These are phyloP conservation scores for Gnathonemus echidnorhynchus DNA, from an alignment of 2,113 vertebrate species.

Conservation along the genomic window DNA sequence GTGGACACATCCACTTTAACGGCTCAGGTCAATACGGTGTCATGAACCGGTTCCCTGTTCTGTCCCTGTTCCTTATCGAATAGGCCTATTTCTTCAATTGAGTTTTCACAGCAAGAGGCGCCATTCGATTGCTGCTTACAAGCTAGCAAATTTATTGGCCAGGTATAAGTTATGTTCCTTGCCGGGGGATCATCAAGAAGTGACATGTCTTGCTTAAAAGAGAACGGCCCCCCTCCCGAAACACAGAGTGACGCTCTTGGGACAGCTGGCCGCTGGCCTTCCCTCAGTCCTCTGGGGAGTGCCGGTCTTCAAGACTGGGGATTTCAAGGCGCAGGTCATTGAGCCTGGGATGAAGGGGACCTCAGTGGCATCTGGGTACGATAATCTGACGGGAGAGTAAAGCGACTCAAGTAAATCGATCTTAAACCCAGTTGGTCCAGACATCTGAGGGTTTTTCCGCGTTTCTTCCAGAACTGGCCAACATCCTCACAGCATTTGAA, in stretches of 20 bases:
- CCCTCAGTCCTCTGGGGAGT: not conserved
- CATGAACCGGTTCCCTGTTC: not conserved
- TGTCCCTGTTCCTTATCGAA: not conserved
- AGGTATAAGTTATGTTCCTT: not conserved
- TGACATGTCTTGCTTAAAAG: not conserved
- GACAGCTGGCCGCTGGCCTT: not conserved
- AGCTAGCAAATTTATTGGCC: not conserved
- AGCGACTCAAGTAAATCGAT: not conserved
- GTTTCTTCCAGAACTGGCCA: not conserved
- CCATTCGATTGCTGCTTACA: not conserved
- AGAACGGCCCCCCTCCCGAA: not conserved
- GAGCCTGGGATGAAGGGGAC: not conserved
- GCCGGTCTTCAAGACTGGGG: not conserved
- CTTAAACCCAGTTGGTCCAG: not conserved
- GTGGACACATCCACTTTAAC: not conserved
- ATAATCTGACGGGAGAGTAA: not conserved
- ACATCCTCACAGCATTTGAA: not conserved
- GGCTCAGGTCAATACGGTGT: not conserved
- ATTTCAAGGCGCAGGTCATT: not conserved
- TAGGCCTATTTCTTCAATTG: not conserved
- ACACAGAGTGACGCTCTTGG: not conserved
- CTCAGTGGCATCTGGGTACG: not conserved
- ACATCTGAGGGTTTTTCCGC: not conserved
- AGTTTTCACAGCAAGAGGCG: not conserved
- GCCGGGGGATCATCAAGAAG: not conserved